These are phyloP conservation scores for Pluvianellus socialis DNA, from an alignment of 2,113 vertebrate genomes.

Conservation along the genomic window DNA sequence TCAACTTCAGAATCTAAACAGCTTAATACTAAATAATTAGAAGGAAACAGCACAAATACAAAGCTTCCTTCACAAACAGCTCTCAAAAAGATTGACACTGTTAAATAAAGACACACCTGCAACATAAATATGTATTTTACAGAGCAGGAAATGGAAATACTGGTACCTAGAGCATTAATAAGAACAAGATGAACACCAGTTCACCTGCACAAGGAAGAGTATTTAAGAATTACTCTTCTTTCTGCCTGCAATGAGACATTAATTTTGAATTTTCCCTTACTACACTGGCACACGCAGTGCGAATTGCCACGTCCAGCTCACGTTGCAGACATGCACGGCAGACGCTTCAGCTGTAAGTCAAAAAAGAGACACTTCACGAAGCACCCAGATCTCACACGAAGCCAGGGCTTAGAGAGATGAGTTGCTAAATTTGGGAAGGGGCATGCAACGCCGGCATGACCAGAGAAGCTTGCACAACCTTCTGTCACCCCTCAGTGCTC, in stretches of 20 bases:
- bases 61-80: neutral
- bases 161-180: neutral
- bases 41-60: neutral
- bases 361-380: neutral
- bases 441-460: neutral
- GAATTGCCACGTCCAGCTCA: neutral
- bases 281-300: neutral
- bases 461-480: neutral
- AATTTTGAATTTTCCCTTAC: neutral
- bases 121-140: conserved; percentile 3
- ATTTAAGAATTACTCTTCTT: neutral
- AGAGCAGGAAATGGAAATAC: neutral
- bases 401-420: neutral
- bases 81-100: neutral
- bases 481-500: neutral
- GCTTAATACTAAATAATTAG: neutral
- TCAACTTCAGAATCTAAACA: neutral
- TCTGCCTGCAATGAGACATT: neutral
- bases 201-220: neutral
- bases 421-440: neutral
- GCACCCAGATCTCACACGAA: neutral
- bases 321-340: neutral
- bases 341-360: neutral
- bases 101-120: conserved; percentile 11
- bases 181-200: neutral